Evolutionary conservation across 2,797 vertebrate genomes (phyloP), one percentile per base, ranked within the genome.

Genomic region (Enteromius treurensis): DNA sequence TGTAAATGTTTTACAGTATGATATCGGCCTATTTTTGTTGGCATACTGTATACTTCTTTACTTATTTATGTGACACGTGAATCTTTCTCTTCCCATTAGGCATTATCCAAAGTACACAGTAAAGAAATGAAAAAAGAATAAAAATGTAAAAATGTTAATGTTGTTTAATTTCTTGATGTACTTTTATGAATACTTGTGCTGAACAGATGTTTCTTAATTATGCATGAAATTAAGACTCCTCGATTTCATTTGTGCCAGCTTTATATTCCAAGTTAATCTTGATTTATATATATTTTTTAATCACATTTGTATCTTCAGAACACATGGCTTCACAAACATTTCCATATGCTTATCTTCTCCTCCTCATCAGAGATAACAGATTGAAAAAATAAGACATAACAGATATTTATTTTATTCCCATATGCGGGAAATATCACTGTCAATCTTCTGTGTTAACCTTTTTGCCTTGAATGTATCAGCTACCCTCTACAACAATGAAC

Each of bases 121-220:
- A 40, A 70, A 79, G n/a, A 71, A 19, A 45, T n/a, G 37, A 37
- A 4, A 45, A 29, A 80, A 60, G 37, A 37, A 4, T 32, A 29
- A 80, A 60, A 47, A n/a, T n/a, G n/a, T n/a, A n/a, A n/a, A 37
- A 53, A 21, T 9, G n/a, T 1, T 14, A 34, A 49, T 62, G 1
- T 15, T 15, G 7, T 62, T 21, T 21, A 2, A 65, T 42, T 82
- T 67, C 49, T 68, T 67, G 8, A 51, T 69, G 77, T 67, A 51
- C 47, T 45, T 58, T 70, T 42, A 23, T 29, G 7, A 68, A 17
- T 58, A 55, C 23, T 67, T 55, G 34, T n/a, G 34, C 51, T 77
- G 14, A 69, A 69, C 81, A 83, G 81, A 83, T 83, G 74, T 77
- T 82, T 77, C 51, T 77, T 82, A 83, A 77, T 83, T 83, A 77